Evolutionary conservation across 2,888 invertebrate species (phyloP), one percentile per base, ranked within the genome.

Genomic region (Busseola fusca): DNA sequence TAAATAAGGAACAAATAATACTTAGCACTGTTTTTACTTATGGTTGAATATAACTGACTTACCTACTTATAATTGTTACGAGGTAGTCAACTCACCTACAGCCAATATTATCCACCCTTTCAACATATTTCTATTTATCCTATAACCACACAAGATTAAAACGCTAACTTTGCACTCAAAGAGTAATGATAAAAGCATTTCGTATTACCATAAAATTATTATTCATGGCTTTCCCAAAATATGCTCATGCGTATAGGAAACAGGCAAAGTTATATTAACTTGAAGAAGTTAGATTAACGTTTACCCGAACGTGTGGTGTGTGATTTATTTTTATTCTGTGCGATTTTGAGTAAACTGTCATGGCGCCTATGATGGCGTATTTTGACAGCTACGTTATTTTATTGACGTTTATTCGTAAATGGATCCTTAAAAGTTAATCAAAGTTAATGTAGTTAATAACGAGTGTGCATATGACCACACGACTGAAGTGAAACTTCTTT

Each of bases 241-340:
- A 90, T 92, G 91, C 90, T 90, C 88, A 87, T 88, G 88, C 87
- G 90, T 90, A 91, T 87, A 87, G 88, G 87, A 90, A 92, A 92
- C 89, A 90, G 87, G 91, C 82, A 93, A 93, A 93, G 91, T 93
- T 93, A 87, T 93, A 93, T 91, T 93, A 92, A 91, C 86, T 92
- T 91, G 88, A 88, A 89, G 88, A 93, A 93, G 91, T 93, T 92
- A 88, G 91, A 93, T 93, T 92, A 91, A 87, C 89, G 88, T 87
- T 91, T 90, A 90, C 88, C 87, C 90, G 87, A 88, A 90, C 86
- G 87, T 87, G 84, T 86, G 84, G 84, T 78, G 80, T 81, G 80
- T 85, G 84, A 84, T 87, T 85, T 85, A 84, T 85, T 84, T 88
- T 87, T 82, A 81, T 82, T 65, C 68, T 72, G 64, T 72, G 25